A percentile compares a stretch with the other conserved stretches of the same genome.
Evolutionary conservation across 2,797 vertebrate species (phyloP).

Genomic region (Onychomys torridus): DNA sequence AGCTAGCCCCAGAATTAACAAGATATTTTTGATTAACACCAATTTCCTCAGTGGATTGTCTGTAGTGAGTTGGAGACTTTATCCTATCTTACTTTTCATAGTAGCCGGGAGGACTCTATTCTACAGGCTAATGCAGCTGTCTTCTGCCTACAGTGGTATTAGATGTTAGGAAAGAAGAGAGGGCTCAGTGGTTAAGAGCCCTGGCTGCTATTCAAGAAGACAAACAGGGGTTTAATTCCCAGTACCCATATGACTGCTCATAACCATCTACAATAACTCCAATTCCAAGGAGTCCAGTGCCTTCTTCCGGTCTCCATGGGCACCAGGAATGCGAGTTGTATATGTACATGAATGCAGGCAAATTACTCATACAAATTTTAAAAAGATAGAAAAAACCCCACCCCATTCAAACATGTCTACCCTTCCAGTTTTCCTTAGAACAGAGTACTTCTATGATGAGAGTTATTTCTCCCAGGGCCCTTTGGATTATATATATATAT

Average conservation of each 20-base stretch:
- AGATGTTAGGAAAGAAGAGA: background rate
- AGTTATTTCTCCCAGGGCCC: background rate
- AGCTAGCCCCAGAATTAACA: background rate
- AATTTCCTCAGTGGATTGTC: background rate
- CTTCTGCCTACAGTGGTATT: background rate
- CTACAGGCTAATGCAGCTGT: background rate
- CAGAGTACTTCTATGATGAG: background rate
- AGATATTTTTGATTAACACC: background rate
- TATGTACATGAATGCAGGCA: too few species aligned
- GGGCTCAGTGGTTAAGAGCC: background rate
- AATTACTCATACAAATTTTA: background rate
- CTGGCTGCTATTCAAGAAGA: background rate
- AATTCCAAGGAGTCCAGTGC: too few species aligned
- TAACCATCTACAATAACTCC: too few species aligned
- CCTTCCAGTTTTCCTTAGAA: background rate
- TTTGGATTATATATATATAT: background rate
- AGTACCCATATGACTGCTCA: background rate
- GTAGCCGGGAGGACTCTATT: background rate
- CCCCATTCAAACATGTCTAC: background rate
- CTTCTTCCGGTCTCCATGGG: too few species aligned
- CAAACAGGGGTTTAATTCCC: background rate
- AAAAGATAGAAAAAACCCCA: background rate
- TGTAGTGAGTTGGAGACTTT: background rate
- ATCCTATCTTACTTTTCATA: background rate
- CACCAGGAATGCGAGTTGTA: too few species aligned